Conservation (phyloP, 2,797 vertebrate species). For the Furcifer pardalis region DNA sequence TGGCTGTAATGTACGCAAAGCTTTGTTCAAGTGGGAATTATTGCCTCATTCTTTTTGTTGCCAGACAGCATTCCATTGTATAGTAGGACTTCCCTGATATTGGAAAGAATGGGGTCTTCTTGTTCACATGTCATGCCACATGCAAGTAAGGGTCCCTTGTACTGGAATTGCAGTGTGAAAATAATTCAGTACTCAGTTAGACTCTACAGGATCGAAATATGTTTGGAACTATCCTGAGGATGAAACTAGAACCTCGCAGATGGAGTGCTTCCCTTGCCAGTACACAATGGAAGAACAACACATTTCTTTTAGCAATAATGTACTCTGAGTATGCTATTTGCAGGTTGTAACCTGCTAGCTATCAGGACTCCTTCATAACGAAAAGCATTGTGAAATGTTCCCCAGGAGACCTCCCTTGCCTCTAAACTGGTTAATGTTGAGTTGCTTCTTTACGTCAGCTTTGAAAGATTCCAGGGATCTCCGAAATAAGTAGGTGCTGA, state of each 20-base stretch:
- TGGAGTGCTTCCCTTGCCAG: slow-evolving; percentile 20
- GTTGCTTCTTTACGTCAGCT: slow-evolving; percentile 54
- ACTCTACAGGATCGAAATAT: background rate
- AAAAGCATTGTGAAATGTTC: background rate
- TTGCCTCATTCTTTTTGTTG: background rate
- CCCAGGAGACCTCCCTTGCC: background rate
- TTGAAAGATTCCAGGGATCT: slow-evolving; percentile 65
- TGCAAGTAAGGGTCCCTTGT: background rate
- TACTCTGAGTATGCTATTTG: slow-evolving; percentile 19
- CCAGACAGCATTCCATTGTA: background rate
- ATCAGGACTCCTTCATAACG: background rate
- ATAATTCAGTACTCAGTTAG: background rate
- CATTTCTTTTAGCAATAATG: slow-evolving; percentile 40
- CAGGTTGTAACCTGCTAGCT: slow-evolving; percentile 39
- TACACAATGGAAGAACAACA: slow-evolving; percentile 28
- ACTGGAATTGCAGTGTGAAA: background rate
- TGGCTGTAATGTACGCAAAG: background rate
- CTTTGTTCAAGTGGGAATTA: background rate
- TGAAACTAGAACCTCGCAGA: slow-evolving; percentile 8
- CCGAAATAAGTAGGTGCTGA: slow-evolving; percentile 52
- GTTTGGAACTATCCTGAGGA: background rate
- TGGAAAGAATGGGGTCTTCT: background rate
- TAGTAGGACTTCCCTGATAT: background rate
- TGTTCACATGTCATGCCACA: background rate
- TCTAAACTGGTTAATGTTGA: slow-evolving; percentile 38